Evolutionary conservation across 1,140 invertebrate genomes (phyloP).

Genomic region (Penaeus japonicus): DNA sequence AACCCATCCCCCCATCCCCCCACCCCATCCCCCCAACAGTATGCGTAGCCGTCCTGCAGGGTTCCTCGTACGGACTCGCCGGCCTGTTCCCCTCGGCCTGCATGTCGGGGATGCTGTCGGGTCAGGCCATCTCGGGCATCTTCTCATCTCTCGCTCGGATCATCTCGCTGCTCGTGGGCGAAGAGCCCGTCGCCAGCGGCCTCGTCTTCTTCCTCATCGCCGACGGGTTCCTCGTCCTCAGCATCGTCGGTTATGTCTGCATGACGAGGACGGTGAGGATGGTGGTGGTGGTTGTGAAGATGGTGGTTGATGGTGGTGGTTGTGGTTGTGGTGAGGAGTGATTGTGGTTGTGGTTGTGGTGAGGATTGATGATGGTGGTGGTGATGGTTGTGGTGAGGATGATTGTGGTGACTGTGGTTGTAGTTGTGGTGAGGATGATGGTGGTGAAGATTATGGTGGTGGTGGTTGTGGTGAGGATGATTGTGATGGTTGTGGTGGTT

Average conservation of each 20-base stretch:
- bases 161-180: constrained; percentile 69
- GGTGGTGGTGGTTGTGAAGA: no score
- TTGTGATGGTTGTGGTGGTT: no score
- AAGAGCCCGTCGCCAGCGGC: constrained; percentile 33
- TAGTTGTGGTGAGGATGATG: no score
- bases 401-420: no score
- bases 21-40: constrained; percentile 6
- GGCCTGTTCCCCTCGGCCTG: constrained; percentile 85
- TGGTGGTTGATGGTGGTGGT: no score
- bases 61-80: constrained; percentile 83
- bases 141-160: constrained; percentile 86
- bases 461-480: no score
- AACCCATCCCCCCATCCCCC: no score
- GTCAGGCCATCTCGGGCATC: constrained; percentile 88
- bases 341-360: no score
- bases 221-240: constrained; percentile 68
- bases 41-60: constrained; percentile 74
- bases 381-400: no score
- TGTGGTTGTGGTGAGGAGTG: no score
- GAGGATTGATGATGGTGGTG: no score
- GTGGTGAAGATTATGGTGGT: no score
- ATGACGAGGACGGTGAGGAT: constrained; percentile 74
- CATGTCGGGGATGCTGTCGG: constrained; percentile 84
- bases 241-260: constrained; percentile 75
- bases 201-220: constrained; percentile 57